Evolutionary conservation across 2,797 vertebrate genomes (phyloP).

Genomic region (Arvicola amphibius): DNA sequence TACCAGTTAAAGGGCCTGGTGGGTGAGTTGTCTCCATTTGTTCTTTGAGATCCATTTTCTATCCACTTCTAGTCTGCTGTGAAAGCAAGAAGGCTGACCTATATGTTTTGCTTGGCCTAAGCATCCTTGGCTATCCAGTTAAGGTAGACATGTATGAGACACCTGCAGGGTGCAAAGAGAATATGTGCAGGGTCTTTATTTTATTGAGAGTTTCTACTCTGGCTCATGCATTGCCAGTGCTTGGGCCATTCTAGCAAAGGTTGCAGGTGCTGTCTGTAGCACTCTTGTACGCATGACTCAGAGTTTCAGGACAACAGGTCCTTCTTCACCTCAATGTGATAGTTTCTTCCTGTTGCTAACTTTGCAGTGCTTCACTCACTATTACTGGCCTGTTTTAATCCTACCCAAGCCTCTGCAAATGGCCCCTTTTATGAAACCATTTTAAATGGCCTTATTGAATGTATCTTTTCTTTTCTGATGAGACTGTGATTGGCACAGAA

Average conservation of each 20-base stretch:
- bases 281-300: accelerated
- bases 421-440: neutral
- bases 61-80: neutral
- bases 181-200: neutral
- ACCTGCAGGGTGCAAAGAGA: neutral
- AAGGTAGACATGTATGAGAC: accelerated
- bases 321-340: too few species aligned
- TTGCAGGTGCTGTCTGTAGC: neutral
- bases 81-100: neutral
- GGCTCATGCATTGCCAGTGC: neutral
- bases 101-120: neutral
- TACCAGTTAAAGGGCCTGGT: neutral
- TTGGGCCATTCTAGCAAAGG: neutral
- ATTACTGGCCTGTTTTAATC: neutral
- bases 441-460: neutral
- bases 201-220: too few species aligned
- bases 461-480: slow-evolving; percentile 14
- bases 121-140: neutral
- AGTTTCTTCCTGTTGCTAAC: neutral
- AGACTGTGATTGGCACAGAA: neutral
- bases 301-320: neutral
- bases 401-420: neutral
- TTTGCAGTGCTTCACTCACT: neutral
- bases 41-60: neutral
- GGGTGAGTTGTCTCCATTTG: neutral